These are phyloP conservation scores for Melanostoma mellinum DNA, from an alignment of 2,888 invertebrate genomes.

Conservation along the genomic window DNA sequence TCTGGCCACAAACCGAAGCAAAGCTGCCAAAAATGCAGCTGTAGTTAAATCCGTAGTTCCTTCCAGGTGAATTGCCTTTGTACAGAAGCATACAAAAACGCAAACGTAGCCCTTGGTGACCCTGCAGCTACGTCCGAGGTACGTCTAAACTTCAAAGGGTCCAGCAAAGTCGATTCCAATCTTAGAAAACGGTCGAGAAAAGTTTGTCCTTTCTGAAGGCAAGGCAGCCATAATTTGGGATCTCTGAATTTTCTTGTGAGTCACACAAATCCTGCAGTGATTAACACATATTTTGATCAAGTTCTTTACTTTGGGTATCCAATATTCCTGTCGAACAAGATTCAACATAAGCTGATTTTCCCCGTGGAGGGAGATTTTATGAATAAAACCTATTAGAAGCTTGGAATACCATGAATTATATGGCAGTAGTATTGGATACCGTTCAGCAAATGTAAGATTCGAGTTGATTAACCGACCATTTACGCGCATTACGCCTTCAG, in stretches of 20 bases:
- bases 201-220: conserved; percentile 38
- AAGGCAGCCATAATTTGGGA: conserved; percentile 52
- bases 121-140: conserved; percentile 18
- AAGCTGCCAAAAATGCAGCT: conserved; percentile 34
- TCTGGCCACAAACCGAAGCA: conserved; percentile 35
- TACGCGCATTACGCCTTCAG: conserved; percentile 7
- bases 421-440: conserved; percentile 41
- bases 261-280: conserved; percentile 36
- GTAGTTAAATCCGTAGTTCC: conserved; percentile 42
- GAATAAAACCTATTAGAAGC: conserved; percentile 25
- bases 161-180: conserved; percentile 60
- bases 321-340: conserved; percentile 12
- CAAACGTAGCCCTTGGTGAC: conserved; percentile 36
- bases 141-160: conserved; percentile 47
- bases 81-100: conserved; percentile 48
- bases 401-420: conserved; percentile 11
- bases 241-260: not conserved
- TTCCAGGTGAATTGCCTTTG: conserved; percentile 49
- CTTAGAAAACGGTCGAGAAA: conserved; percentile 43
- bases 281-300: conserved; percentile 37
- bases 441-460: conserved; percentile 13
- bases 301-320: conserved; percentile 24
- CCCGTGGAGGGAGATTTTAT: conserved; percentile 47
- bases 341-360: conserved; percentile 38
- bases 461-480: conserved; percentile 41